These are phyloP conservation scores for Menidia menidia DNA, from an alignment of 2,797 vertebrate genomes.

Conservation along the genomic window DNA sequence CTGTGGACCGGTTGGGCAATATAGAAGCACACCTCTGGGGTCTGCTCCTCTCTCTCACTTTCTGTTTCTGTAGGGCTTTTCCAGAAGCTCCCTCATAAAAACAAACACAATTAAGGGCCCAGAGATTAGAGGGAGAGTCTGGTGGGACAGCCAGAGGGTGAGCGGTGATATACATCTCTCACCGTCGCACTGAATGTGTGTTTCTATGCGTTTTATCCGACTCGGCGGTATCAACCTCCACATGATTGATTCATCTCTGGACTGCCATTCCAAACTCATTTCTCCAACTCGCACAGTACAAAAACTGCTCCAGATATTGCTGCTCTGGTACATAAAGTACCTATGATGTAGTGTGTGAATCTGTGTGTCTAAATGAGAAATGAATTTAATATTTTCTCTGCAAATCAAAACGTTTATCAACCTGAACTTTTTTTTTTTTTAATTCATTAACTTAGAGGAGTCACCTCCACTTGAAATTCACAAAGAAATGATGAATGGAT, in stretches of 20 bases:
- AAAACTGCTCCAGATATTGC: conserved; percentile 16
- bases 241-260: conserved; percentile 45
- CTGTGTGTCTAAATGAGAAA: conserved; percentile 12
- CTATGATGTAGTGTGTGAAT: background rate
- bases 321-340: conserved; percentile 9
- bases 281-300: background rate
- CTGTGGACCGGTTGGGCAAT: conserved; percentile 53
- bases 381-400: conserved; percentile 29
- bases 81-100: conserved; percentile 62
- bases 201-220: conserved; percentile 26
- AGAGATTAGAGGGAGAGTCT: conserved; percentile 8
- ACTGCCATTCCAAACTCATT: conserved; percentile 26
- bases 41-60: conserved; percentile 23
- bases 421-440: too few species aligned
- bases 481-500: background rate
- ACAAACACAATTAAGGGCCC: conserved; percentile 68
- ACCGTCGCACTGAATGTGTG: conserved; percentile 7
- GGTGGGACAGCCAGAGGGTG: conserved; percentile 20
- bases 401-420: conserved; percentile 6
- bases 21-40: conserved; percentile 58
- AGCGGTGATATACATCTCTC: background rate
- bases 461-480: background rate
- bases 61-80: conserved; percentile 30
- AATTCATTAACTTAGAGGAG: background rate
- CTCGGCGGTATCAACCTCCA: conserved; percentile 44